Conservation (phyloP, 2,888 invertebrate species). For the Boloria selene region DNA sequence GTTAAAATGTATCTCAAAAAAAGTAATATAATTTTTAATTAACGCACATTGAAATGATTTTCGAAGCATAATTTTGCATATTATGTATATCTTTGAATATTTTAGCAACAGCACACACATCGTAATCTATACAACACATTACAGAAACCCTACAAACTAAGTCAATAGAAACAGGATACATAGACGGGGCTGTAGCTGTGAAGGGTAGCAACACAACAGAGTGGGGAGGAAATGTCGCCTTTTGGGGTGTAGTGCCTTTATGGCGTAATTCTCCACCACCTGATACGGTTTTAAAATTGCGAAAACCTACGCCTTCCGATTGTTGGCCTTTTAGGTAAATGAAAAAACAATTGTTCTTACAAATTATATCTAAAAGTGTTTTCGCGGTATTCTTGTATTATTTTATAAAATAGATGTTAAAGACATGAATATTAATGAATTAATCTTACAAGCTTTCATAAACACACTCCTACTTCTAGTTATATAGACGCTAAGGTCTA, state of each 20-base stretch:
- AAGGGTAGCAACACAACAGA: slow-evolving; percentile 60
- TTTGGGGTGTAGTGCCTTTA: slow-evolving; percentile 70
- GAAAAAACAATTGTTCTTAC: not conserved
- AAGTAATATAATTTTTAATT: not conserved
- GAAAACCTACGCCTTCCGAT: slow-evolving; percentile 65
- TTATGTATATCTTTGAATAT: not conserved
- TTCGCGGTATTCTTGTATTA: not conserved
- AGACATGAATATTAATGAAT: too few species aligned
- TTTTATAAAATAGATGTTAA: too few species aligned
- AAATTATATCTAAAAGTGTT: not conserved
- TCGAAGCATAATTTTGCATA: not conserved
- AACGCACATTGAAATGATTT: not conserved
- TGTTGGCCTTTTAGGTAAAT: slow-evolving; percentile 74
- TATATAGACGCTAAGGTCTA: too few species aligned
- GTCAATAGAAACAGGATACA: slow-evolving; percentile 29
- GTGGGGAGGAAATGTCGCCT: slow-evolving; percentile 63
- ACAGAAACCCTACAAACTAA: slow-evolving; percentile 26
- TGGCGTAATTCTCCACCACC: slow-evolving; percentile 67
- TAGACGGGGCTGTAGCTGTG: slow-evolving; percentile 40
- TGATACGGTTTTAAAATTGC: slow-evolving; percentile 62
- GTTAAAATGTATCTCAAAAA: too few species aligned
- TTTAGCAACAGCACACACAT: slow-evolving; percentile 3
- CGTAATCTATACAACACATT: slow-evolving; percentile 11
- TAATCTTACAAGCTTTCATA: too few species aligned
- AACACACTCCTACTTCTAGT: too few species aligned